Percentiles rank a stretch among this genome's conserved stretches.
phyloP scores from a whole-genome alignment of 2,888 invertebrate genomes.

The Gortyna flavago region DNA sequence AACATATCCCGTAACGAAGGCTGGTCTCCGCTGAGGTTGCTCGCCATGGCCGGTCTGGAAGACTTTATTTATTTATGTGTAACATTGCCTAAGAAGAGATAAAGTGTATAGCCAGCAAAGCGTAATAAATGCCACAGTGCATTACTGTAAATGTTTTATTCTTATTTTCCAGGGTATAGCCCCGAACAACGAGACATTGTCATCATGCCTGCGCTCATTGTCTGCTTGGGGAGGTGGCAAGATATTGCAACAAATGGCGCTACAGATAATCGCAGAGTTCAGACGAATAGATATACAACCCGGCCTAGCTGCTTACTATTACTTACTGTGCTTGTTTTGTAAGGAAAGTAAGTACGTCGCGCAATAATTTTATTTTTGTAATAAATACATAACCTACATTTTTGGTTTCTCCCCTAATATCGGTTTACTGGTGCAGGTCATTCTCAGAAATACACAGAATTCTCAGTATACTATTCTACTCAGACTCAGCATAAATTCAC shows the following conservation, averaged over 20 bases:
- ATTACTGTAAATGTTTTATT: background rate
- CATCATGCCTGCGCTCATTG: constrained; percentile 80
- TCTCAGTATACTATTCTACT: background rate
- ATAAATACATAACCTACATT: background rate
- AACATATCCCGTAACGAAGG: no score
- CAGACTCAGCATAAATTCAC: no score
- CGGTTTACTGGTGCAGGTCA: background rate
- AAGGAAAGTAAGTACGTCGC: constrained; percentile 89
- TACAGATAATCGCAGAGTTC: constrained; percentile 83
- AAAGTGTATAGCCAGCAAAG: background rate
- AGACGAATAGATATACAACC: constrained; percentile 92
- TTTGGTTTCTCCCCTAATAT: background rate
- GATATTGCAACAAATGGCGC: constrained; percentile 77
- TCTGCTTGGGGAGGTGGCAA: constrained; percentile 85
- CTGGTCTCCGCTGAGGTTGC: no score
- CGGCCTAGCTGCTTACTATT: constrained; percentile 93
- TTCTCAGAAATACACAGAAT: background rate
- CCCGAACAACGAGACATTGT: constrained; percentile 80
- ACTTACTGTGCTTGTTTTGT: constrained; percentile 92
- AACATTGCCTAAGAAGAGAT: background rate
- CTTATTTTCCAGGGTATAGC: constrained; percentile 78
- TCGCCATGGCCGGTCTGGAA: no score
- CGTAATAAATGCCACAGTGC: background rate
- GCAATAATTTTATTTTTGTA: background rate
- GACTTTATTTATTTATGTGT: no score